Evolutionary conservation across 2,797 vertebrate species (phyloP).

Genomic region (Pantherophis alleghaniensis): DNA sequence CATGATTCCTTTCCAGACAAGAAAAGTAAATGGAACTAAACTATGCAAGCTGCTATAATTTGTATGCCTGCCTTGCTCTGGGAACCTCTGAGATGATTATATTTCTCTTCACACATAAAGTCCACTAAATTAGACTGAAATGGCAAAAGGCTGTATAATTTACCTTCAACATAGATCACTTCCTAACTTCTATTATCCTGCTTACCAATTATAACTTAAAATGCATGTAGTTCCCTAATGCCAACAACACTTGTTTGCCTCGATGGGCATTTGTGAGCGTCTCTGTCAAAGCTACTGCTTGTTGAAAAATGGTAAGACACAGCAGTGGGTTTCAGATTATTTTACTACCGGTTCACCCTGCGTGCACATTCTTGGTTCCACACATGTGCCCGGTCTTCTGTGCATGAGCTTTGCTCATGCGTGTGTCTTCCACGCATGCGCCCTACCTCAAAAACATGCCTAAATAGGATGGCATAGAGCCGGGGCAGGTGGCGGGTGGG

Average conservation of each 20-base stretch:
- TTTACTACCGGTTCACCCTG: too few species aligned
- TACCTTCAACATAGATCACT: conserved; percentile 29
- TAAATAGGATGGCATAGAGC: too few species aligned
- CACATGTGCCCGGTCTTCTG: too few species aligned
- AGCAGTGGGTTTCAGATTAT: too few species aligned
- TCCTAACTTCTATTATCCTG: background rate
- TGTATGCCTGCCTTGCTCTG: conserved; percentile 26
- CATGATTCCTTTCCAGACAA: conserved; percentile 3
- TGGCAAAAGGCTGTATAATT: conserved; percentile 31
- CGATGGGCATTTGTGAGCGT: background rate
- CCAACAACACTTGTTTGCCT: background rate
- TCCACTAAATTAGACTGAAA: conserved; percentile 17
- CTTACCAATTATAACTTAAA: background rate
- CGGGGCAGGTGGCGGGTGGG: too few species aligned
- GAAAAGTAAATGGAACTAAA: conserved; percentile 20
- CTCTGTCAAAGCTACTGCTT: too few species aligned
- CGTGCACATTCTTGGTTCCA: too few species aligned
- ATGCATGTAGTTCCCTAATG: background rate
- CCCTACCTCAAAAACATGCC: too few species aligned
- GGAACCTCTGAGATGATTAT: conserved; percentile 27
- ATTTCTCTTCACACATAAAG: conserved; percentile 43
- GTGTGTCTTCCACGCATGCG: too few species aligned
- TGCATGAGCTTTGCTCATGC: too few species aligned
- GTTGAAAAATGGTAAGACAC: background rate
- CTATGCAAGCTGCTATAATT: conserved; percentile 20